Evolutionary conservation across 2,113 vertebrate genomes (phyloP).

Genomic region (Fulica atra): DNA sequence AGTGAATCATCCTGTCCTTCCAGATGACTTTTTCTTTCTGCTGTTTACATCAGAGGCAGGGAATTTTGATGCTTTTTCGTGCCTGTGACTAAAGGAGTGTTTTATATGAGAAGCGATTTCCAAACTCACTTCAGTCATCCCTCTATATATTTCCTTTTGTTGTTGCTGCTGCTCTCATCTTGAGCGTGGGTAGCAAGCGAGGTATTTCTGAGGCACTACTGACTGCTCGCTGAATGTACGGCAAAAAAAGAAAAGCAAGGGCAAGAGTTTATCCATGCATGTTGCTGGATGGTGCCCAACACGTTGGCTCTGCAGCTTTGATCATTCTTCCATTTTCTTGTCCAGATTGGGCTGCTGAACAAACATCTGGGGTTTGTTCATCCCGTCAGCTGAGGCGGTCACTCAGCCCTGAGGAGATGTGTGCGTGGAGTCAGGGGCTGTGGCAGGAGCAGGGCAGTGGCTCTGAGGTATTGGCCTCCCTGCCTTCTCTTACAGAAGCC

Average conservation of each 20-base stretch:
- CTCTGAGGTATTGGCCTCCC: background rate
- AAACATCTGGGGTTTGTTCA: background rate
- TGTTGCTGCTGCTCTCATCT: constrained; percentile 30
- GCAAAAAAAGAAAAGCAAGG: background rate
- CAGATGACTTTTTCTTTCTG: constrained; percentile 67
- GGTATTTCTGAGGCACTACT: background rate
- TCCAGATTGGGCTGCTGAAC: background rate
- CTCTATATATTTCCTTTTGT: constrained; percentile 25
- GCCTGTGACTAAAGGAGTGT: constrained; percentile 36
- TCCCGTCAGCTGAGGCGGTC: fast-evolving
- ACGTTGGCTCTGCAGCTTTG: background rate
- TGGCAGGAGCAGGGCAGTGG: background rate
- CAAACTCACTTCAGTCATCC: constrained; percentile 33
- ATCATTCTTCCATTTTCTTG: background rate
- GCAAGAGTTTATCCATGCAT: background rate
- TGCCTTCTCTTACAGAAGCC: background rate
- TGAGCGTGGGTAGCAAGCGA: background rate
- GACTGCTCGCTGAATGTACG: background rate
- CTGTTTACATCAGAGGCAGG: constrained; percentile 62
- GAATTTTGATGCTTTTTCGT: constrained; percentile 53
- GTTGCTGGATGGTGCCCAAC: background rate
- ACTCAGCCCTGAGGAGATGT: background rate
- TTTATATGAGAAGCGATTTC: constrained; percentile 35
- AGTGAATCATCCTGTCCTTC: constrained; percentile 60
- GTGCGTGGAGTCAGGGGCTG: background rate